phyloP scores from a whole-genome alignment of 2,797 vertebrate species.

The Phalloptychus januarius region DNA sequence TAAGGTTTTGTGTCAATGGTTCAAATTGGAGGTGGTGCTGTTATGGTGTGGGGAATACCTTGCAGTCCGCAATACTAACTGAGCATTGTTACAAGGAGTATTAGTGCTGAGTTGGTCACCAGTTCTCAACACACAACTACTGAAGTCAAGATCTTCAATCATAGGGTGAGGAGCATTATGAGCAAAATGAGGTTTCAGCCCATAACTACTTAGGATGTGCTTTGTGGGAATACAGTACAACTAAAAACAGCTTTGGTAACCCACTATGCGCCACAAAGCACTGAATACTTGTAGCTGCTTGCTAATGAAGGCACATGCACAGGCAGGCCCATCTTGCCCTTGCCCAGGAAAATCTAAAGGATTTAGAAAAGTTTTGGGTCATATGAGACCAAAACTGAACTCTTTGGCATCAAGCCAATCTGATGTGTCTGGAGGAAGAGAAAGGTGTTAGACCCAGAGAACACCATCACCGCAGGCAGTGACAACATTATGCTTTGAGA shows the following conservation, averaged over 20 bases:
- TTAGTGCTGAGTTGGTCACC: background rate
- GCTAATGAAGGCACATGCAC: constrained; percentile 1
- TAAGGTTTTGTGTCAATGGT: background rate
- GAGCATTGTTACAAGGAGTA: background rate
- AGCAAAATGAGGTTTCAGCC: background rate
- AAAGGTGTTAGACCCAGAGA: background rate
- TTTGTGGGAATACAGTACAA: background rate
- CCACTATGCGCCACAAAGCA: background rate
- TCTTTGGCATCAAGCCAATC: background rate
- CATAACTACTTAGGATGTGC: background rate
- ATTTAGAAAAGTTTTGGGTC: constrained; percentile 2
- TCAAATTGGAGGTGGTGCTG: background rate
- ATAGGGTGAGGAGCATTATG: background rate
- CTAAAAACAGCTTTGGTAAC: background rate
- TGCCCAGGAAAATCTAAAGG: background rate
- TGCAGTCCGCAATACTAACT: background rate
- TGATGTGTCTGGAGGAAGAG: background rate
- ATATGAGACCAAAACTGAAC: background rate
- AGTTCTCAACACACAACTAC: background rate
- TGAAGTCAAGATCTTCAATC: background rate
- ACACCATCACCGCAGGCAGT: background rate
- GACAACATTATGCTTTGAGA: constrained; percentile 1
- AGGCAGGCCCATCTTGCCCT: background rate
- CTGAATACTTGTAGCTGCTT: background rate
- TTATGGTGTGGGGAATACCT: background rate